Conservation (phyloP, 2,113 vertebrate species). For the Siniperca chuatsi region DNA sequence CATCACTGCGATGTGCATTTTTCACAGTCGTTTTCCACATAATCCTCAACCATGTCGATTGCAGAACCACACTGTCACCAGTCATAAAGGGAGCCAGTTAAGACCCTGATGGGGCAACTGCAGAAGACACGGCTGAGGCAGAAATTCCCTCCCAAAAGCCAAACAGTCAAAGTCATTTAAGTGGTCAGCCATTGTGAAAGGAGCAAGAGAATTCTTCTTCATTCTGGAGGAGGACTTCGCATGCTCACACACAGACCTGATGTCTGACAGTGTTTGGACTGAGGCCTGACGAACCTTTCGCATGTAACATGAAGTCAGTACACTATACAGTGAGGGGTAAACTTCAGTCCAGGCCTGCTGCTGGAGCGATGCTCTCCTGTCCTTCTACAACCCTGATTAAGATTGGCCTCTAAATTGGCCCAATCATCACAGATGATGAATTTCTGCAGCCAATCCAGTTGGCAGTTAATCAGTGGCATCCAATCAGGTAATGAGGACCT, state of each 20-base stretch:
- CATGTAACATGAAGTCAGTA: slow-evolving; percentile 64
- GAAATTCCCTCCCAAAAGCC: slow-evolving; percentile 36
- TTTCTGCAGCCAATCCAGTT: slow-evolving; percentile 78
- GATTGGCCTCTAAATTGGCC: slow-evolving; percentile 67
- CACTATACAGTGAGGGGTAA: slow-evolving; percentile 9
- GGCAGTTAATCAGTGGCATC: slow-evolving; percentile 77
- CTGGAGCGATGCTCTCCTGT: slow-evolving; percentile 50
- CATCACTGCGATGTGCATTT: slow-evolving; percentile 60
- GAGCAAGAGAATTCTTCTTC: slow-evolving; percentile 23
- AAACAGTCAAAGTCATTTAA: slow-evolving; percentile 45
- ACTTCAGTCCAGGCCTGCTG: slow-evolving; percentile 34
- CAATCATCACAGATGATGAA: slow-evolving; percentile 75
- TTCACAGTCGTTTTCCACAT: slow-evolving; percentile 53
- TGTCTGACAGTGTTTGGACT: slow-evolving; percentile 51
- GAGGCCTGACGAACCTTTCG: slow-evolving; percentile 29
- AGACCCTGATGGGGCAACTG: slow-evolving; percentile 29
- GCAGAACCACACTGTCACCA: slow-evolving; percentile 59
- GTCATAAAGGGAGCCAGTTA: slow-evolving; percentile 33
- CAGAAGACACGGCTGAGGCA: slow-evolving; percentile 10
- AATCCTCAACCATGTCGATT: slow-evolving; percentile 39
- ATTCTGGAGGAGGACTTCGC: slow-evolving; percentile 18
- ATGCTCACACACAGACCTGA: slow-evolving; percentile 25
- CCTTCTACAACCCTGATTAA: slow-evolving; percentile 71
- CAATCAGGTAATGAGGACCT: slow-evolving; percentile 81
- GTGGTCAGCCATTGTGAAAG: slow-evolving; percentile 24